phyloP scores from a whole-genome alignment of 2,888 invertebrate genomes.

The Caenorhabditis auriculariae region DNA sequence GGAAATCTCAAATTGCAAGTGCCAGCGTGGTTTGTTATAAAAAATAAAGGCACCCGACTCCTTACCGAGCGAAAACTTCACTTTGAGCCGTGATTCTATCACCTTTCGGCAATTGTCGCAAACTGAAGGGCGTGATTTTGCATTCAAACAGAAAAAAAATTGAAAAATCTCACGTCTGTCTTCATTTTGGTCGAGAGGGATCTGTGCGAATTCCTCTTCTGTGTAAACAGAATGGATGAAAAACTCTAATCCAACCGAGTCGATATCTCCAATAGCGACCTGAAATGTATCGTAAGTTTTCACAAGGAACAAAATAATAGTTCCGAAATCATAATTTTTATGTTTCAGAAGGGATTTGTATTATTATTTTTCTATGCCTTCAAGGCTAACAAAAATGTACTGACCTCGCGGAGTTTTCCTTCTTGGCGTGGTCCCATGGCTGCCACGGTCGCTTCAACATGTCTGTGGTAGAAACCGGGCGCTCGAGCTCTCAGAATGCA shows the following conservation, averaged over 20 bases:
- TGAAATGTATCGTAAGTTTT: constrained; percentile 20
- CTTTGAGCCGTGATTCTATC: neutral
- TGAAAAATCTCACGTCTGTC: constrained; percentile 29
- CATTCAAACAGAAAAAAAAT: neutral
- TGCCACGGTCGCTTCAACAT: constrained; percentile 51
- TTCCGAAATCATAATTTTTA: neutral
- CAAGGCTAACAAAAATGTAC: neutral
- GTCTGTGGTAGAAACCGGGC: constrained; percentile 58
- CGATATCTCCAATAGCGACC: constrained; percentile 58
- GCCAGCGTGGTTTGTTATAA: no score
- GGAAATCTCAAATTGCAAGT: no score
- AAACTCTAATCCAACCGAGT: constrained; percentile 55
- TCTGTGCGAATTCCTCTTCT: constrained; percentile 53
- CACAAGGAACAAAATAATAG: neutral
- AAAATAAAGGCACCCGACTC: neutral
- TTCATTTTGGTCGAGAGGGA: constrained; percentile 21
- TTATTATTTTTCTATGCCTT: neutral
- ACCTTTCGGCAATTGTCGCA: constrained; percentile 11
- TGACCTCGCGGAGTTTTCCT: constrained; percentile 33
- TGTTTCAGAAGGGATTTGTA: neutral
- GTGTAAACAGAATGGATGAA: constrained; percentile 60
- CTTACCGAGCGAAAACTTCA: neutral
- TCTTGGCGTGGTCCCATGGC: constrained; percentile 40
- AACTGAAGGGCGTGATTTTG: constrained; percentile 5
- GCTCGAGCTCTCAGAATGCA: constrained; percentile 55